Conservation (phyloP, 2,888 invertebrate genomes). For the Ischnus inquisitorius region DNA sequence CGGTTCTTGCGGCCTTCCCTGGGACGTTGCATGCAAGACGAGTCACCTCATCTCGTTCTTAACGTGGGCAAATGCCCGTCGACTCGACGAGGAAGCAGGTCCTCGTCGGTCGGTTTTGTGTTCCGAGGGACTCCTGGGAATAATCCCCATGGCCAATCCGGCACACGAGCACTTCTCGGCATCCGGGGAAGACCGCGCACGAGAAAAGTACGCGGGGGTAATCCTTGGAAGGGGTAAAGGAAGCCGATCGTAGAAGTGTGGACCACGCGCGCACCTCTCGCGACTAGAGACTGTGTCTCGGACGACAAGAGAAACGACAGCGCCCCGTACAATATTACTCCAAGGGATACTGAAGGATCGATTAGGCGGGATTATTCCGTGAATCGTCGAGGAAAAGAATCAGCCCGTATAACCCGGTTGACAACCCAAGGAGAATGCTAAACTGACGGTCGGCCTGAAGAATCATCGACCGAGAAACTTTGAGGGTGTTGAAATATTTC, state of each 20-base stretch:
- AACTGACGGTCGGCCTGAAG: slow-evolving; percentile 39
- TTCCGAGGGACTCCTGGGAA: slow-evolving; percentile 16
- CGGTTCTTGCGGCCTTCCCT: background rate
- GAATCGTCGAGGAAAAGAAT: slow-evolving; percentile 47
- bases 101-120: slow-evolving; percentile 37
- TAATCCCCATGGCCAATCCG: slow-evolving; percentile 75
- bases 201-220: slow-evolving; percentile 69
- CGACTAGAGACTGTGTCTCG: background rate
- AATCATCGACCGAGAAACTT: background rate
- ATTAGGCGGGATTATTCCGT: slow-evolving; percentile 50
- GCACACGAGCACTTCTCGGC: slow-evolving; percentile 69
- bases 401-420: slow-evolving; percentile 28
- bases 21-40: background rate
- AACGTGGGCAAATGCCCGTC: slow-evolving; percentile 1
- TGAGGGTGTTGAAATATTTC: slow-evolving; percentile 2
- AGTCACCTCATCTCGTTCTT: slow-evolving; percentile 36
- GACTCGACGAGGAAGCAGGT: slow-evolving; percentile 32
- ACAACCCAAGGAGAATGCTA: slow-evolving; percentile 15
- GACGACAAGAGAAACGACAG: background rate
- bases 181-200: slow-evolving; percentile 37
- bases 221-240: slow-evolving; percentile 67
- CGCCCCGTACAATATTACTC: slow-evolving; percentile 9
- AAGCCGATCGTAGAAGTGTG: slow-evolving; percentile 54
- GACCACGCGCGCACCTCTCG: slow-evolving; percentile 64
- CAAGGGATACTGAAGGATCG: slow-evolving; percentile 42